Evolutionary conservation across 1,140 invertebrate species (phyloP), one percentile per base, ranked within the genome.

Genomic region (Ylistrum balloti): DNA sequence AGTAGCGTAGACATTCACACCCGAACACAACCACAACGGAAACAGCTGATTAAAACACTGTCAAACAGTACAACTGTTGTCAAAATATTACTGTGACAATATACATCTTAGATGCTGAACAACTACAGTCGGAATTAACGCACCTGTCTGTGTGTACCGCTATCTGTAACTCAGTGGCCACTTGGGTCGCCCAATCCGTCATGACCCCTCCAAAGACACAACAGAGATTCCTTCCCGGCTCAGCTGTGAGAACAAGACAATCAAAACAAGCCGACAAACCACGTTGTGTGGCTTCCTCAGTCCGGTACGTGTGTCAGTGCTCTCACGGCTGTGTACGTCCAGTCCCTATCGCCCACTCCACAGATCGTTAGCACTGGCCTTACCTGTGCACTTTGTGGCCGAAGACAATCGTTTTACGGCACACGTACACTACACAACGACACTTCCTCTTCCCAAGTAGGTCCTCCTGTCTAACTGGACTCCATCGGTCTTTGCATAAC

Each of bases 81-180:
- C 45, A 56, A 11, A 11, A 56, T 11, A 20, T 20, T 22, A 15
- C 45, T n/a, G 22, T n/a, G 17, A 74, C 56, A 74, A 74, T 28
- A 74, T 28, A 74, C 22, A 74, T 74, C n/a, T 28, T 22, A 74
- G 56, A 74, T 74, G n/a, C 56, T 74, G 56, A 11, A n/a, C n/a
- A n/a, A 74, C 20, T 28, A 74, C 22, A 74, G 56, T 0, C 38
- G 33, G 33, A 45, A 41, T 34, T 32, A 89, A 85, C 91, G 74
- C 89, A 91, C 91, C 91, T 91, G 35, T 91, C 91, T 33, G 91
- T 91, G 87, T 91, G 91, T 56, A 91, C 89, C 22, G 91, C 89
- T 74, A 91, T 91, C 85, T 91, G 91, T 45, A 91, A 86, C 45
- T 91, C 91, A 33, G 91, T 85, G 41, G 89, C 89, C 87, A 91